phyloP scores from a whole-genome alignment of 2,797 vertebrate species.

The Alectoris magna region DNA sequence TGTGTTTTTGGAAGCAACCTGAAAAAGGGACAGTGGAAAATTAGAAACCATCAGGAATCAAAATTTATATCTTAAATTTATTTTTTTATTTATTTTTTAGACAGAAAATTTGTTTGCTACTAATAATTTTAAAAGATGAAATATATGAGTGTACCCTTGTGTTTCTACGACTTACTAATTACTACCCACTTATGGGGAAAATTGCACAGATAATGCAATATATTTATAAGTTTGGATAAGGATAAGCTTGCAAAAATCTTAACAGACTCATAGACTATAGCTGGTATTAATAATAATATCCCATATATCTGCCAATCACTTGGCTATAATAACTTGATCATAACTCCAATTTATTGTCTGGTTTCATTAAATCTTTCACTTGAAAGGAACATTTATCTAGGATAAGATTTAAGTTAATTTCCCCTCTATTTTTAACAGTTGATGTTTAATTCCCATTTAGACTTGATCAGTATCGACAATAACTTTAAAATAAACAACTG shows the following conservation, averaged over 20 bases:
- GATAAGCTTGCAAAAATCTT: background rate
- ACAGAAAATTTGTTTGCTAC: background rate
- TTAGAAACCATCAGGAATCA: background rate
- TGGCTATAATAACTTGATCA: background rate
- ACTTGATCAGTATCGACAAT: background rate
- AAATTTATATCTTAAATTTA: background rate
- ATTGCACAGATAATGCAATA: background rate
- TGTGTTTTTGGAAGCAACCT: background rate
- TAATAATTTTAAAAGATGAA: background rate
- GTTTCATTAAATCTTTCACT: background rate
- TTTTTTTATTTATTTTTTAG: background rate
- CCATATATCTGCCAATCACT: background rate
- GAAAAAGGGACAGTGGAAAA: background rate
- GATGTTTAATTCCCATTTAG: background rate
- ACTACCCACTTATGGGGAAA: background rate
- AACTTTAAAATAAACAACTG: background rate
- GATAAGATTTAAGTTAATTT: background rate
- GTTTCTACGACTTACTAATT: background rate
- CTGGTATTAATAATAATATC: background rate
- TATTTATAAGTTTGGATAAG: background rate
- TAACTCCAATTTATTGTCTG: background rate
- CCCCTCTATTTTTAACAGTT: background rate
- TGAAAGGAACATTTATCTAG: background rate
- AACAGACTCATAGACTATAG: background rate
- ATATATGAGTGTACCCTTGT: background rate